These are phyloP conservation scores for Ptychodera flava DNA, from an alignment of 35 echinoderm and acorn worm species.

Conservation along the genomic window DNA sequence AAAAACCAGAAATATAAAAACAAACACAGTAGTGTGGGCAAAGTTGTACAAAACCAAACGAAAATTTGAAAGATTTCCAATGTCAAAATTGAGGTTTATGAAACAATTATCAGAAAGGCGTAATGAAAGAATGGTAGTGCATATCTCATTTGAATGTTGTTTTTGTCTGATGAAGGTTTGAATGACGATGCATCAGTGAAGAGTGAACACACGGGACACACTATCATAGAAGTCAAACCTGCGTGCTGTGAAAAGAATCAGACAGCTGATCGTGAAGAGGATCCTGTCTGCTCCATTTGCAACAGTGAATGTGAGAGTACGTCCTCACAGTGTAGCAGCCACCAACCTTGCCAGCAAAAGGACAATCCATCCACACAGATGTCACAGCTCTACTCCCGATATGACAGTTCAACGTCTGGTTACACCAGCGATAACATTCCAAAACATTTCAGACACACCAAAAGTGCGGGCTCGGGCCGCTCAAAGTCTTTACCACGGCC, in stretches of 20 bases:
- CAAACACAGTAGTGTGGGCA: slow-evolving; percentile 9
- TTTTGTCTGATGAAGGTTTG: too few relatives aligned
- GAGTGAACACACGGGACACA: neutral
- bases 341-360: neutral
- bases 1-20: neutral
- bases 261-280: too few relatives aligned
- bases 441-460: neutral
- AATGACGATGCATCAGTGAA: neutral
- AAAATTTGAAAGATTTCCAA: too few relatives aligned
- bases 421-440: neutral
- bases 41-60: slow-evolving; percentile 20
- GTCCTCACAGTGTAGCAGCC: neutral
- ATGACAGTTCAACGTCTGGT: neutral
- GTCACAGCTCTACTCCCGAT: neutral
- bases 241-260: neutral
- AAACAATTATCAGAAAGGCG: too few relatives aligned
- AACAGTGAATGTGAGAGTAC: neutral
- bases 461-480: neutral
- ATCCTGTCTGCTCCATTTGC: neutral
- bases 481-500: neutral
- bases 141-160: too few relatives aligned
- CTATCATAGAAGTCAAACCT: neutral
- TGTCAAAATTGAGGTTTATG: too few relatives aligned
- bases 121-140: too few relatives aligned
- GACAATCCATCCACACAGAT: neutral